Base-by-base conservation (phyloP, 2,797 vertebrate genomes). In the Thaleichthys pacificus region DNA sequence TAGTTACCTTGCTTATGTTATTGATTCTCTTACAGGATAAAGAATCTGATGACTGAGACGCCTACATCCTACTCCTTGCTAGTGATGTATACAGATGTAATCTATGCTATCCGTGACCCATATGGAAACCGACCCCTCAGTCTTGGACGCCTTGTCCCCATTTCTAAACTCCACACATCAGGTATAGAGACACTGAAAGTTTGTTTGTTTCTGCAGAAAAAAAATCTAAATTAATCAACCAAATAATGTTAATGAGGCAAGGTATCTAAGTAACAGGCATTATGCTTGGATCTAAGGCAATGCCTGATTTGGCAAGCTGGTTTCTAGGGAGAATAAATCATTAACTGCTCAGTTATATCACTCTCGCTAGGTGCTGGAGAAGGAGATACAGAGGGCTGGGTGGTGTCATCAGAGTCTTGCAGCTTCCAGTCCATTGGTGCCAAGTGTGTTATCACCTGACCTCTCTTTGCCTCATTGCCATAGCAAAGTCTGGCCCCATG, bases 391-490 rank as follows among this genome's bases (percentile, higher is more conserved):
- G 97, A 99, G 91, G 98, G 97, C 54, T 99, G 98, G 97, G 97
- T 99, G 14, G 95, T 99, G 71, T 99, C 98, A 26, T 99, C 98
- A 3, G 98, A 99, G 88, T 99, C 97, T 42, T 99, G 97, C 84
- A 98, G 97, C 87, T 99, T 98, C 91, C 95, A 99, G 92, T 99
- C 98, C 77, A 98, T 99, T 2, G 98, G 98, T 72, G 98, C 98
- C 71, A 95, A 92, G 97, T 99, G 89, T 89, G 95, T 92, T 80
- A 73, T 75, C 49, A 28, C n/a, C 19, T 26, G 15, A 42, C 5
- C 15, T 49, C 2, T 17, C 32, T 22, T 1, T 32, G 38, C n/a
- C 22, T 22, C 17, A 9, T 5, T 12, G 2, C 14, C 17, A 54
- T 8, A 6, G 5, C 28, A 66, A 28, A 5, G 0, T 74, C 28